Evolutionary conservation across 2,113 vertebrate genomes (phyloP), one percentile per base, ranked within the genome.

Genomic region (Clupea harengus): DNA sequence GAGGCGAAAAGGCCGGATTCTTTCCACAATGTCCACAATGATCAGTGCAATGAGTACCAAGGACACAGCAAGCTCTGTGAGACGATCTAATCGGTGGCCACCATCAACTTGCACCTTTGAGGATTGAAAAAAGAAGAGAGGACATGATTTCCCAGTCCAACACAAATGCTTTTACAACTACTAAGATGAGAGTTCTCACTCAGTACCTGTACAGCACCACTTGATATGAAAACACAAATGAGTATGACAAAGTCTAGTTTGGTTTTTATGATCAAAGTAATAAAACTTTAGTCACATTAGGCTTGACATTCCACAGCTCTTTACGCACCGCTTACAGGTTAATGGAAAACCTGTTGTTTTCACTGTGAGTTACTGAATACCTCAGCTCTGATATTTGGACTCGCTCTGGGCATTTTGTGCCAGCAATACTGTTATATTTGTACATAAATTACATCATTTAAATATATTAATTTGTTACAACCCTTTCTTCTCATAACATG

Each of bases 1-100:
- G 57, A 97, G 95, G 82, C 81, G 91, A 87, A 90, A 93, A 50
- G 91, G 92, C 4, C 95, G 94, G 39, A 96, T 92, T 91, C 94
- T 95, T 89, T 97, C 96, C 45, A 93, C 90, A 85, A 96, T 89
- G 44, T 96, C 96, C 84, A 96, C 93, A 54, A 93, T 44, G 80
- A 97, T 92, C 89, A 97, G 92, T 25, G 87, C 94, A 45, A 94
- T 87, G 22, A 97, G 87, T 83, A 96, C 95, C 91, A 97, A 84
- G 47, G 96, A 97, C 0, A 96, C 94, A 0, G 95, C 94, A 44
- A 96, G 84, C 89, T 97, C 96, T 3, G 90, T 82, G 20, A 96
- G 94, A 44, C 22, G 64, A 13, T 95, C 93, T 0, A 72, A n/a
- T 1, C 0, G 2, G 45, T 7, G 0, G 20, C 82, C 89, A 0